These are phyloP conservation scores for Marcusenius ussheri DNA, from an alignment of 2,113 vertebrate genomes.

Conservation along the genomic window DNA sequence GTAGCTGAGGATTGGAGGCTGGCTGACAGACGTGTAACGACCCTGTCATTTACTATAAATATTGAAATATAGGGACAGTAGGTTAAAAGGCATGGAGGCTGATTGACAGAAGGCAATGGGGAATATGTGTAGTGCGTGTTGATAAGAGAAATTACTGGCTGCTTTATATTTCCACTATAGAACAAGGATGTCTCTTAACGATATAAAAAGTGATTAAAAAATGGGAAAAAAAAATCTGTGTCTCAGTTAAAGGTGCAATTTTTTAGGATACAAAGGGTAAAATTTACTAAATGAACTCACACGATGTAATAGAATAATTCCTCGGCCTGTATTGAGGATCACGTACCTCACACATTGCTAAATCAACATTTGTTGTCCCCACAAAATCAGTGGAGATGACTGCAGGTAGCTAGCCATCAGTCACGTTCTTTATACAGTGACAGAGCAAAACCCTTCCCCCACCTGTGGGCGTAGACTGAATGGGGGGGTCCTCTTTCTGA, in stretches of 20 bases:
- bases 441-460: not conserved
- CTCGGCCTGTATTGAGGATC: not conserved
- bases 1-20: not conserved
- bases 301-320: not conserved
- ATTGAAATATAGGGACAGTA: not conserved
- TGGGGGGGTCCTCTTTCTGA: not conserved
- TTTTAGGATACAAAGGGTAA: not conserved
- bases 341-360: not conserved
- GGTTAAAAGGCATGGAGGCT: not conserved
- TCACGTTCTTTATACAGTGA: not conserved
- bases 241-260: not conserved
- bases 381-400: not conserved
- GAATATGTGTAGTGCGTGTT: not conserved
- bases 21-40: not conserved
- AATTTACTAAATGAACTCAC: not conserved
- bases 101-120: not conserved
- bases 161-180: not conserved
- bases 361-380: not conserved
- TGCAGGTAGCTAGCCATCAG: not conserved
- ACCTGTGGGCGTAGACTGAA: not conserved
- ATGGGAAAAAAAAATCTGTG: not conserved
- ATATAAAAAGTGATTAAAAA: not conserved
- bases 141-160: not conserved
- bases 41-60: not conserved
- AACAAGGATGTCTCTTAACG: not conserved